Base-by-base conservation (phyloP, 2,888 invertebrate genomes). In the Drosophila nigritarsus region DNA sequence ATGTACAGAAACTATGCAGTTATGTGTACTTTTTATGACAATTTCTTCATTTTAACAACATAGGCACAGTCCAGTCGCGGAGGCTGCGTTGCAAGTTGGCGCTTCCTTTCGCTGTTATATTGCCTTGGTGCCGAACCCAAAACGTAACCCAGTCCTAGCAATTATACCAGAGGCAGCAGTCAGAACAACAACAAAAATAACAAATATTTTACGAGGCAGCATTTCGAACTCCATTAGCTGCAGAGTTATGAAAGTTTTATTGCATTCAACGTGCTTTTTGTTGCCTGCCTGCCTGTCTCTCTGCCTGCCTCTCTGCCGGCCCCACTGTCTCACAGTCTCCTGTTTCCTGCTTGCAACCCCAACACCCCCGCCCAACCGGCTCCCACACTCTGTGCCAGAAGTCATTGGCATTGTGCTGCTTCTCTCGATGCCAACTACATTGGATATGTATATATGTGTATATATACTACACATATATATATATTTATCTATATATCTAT, bases 241-340 rank as follows among this genome's bases (percentile, higher is more conserved):
- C 80, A 88, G 83, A 86, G 85, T 86, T 86, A 86, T 86, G 85
- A 86, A 86, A 86, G 85, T 86, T 88, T 86, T 86, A 86, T 86
- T 86, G 82, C 88, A 86, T 83, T 82, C 88, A 88, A 75, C 83
- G 69, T 83, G 73, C 75, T 69, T 55, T 66, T 68, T 65, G 53
- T 18, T 36, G 59, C 66, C 71, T 49, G 49, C 60, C 62, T 72
- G 67, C 62, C 8, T 30, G 30, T 9, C 65, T 67, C 68, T 67
- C 29, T 42, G 56, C 40, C 55, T 34, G 11, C 29, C 34, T 15
- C 34, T 2, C 45, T 15, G 20, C 50, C 45, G 13, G 27, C 50
- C 45, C 15, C 45, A 24, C 20, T 73, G 69, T 54, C 66, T 67
- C 68, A 68, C n/a, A 38, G 55, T 55, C 38, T 55, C 72, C 75